Base-by-base conservation (phyloP, 2,113 vertebrate species). In the Carassius auratus region DNA sequence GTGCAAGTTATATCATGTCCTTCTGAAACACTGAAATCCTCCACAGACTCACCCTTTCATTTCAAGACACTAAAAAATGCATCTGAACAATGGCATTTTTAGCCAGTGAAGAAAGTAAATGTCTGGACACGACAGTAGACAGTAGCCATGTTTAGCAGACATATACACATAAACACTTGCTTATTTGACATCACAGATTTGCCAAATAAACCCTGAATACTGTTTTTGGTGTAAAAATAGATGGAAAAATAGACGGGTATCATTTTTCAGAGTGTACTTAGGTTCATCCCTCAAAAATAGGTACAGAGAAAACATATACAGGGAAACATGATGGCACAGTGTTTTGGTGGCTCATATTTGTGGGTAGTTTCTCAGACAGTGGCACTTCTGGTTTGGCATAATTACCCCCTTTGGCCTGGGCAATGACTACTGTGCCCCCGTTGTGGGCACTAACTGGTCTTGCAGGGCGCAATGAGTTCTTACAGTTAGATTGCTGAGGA, bases 41-140 rank as follows among this genome's bases (percentile, higher is more conserved):
- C 52, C 62, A 75, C 36, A 84, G 64, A 23, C 73, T 42, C 84
- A 86, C 73, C 71, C 61, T 85, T 64, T 87, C 78, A 86, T 86
- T 88, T 81, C 71, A 84, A 45, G 81, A 84, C 71, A 73, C 19
- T 12, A 75, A 86, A 84, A 50, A 86, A 13, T n/a, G 64, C 38
- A 38, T 19, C 48, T 17, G 30, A 66, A 81, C 69, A 85, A 80
- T 84, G 26, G 30, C 55, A 85, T 85, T 87, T 87, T 86, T 76
- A 86, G 79, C 81, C 74, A 84, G 76, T 84, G 77, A 87, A 84
- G 76, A 42, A 68, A 76, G 71, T 57, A 57, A 81, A 79, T 81
- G 84, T 86, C 84, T 86, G 85, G 84, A 89, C 86, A 87, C 19
- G 81, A 55, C 81, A 4, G 6, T 82, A 89, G 86, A 89, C 86